Evolutionary conservation across 2,113 vertebrate species (phyloP).

Genomic region (Acinonyx jubatus): DNA sequence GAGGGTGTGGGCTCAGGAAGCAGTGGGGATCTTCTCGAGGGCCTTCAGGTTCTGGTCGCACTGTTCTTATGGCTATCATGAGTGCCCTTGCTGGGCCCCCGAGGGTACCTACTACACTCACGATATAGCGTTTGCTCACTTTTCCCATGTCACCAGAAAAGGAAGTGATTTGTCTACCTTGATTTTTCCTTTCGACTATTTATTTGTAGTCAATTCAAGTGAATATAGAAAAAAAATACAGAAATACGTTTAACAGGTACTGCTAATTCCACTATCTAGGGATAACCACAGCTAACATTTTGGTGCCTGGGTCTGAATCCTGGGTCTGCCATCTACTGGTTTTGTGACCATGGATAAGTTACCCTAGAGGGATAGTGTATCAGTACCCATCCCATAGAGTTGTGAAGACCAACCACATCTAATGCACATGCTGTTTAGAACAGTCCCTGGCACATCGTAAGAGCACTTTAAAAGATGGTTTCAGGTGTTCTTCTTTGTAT

Average conservation of each 20-base stretch:
- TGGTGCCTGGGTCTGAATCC: background rate
- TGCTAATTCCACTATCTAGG: background rate
- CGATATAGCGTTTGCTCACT: background rate
- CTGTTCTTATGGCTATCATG: background rate
- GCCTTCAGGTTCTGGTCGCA: background rate
- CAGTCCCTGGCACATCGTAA: background rate
- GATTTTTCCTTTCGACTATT: background rate
- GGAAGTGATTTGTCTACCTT: background rate
- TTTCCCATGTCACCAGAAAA: background rate
- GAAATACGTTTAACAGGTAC: background rate
- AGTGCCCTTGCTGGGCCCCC: background rate
- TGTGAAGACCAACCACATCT: background rate
- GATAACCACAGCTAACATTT: background rate
- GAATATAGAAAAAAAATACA: background rate
- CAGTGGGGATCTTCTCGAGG: background rate
- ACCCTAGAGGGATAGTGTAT: background rate
- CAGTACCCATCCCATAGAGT: background rate
- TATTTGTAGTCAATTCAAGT: slow-evolving; percentile 4
- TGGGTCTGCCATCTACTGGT: background rate
- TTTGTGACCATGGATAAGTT: background rate
- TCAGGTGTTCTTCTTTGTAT: background rate
- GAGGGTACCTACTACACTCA: background rate
- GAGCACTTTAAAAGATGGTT: background rate
- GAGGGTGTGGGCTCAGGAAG: background rate
- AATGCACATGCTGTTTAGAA: background rate